A percentile compares a stretch with the other conserved stretches of the same genome.
phyloP scores from a whole-genome alignment of 2,888 invertebrate species.

The Melikaiella ostensackeni region DNA sequence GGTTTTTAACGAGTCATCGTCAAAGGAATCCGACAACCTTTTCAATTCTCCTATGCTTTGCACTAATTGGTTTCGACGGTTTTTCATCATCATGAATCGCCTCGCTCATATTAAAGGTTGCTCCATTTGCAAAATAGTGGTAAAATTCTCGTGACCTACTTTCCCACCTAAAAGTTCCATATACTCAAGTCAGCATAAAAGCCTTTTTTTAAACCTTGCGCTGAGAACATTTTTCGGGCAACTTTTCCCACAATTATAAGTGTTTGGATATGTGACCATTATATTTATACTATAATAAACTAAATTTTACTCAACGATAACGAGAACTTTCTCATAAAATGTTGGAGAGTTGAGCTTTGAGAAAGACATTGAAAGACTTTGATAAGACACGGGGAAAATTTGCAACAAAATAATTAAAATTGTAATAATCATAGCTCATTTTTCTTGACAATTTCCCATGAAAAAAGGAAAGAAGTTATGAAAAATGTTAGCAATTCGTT shows the following conservation, averaged over 20 bases:
- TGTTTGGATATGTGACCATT: not conserved
- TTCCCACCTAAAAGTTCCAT: not conserved
- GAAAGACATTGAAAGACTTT: too few species aligned
- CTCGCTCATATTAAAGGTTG: slow-evolving; percentile 9
- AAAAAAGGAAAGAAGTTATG: not conserved
- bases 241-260: not conserved
- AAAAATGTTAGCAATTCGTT: not conserved
- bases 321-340: too few species aligned
- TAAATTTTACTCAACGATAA: too few species aligned
- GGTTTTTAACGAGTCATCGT: slow-evolving; percentile 41
- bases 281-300: too few species aligned
- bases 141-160: slow-evolving; percentile 22
- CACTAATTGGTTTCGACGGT: slow-evolving; percentile 35
- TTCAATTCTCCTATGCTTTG: slow-evolving; percentile 25
- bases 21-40: slow-evolving; percentile 34
- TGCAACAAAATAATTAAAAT: too few species aligned
- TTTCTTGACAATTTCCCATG: not conserved
- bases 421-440: too few species aligned
- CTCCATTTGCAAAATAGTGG: slow-evolving; percentile 13
- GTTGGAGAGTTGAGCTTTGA: too few species aligned
- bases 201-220: not conserved
- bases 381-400: too few species aligned
- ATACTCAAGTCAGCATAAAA: not conserved
- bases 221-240: not conserved
- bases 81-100: slow-evolving; percentile 35